Evolutionary conservation across 2,113 vertebrate species (phyloP).

Genomic region (Martes martes): DNA sequence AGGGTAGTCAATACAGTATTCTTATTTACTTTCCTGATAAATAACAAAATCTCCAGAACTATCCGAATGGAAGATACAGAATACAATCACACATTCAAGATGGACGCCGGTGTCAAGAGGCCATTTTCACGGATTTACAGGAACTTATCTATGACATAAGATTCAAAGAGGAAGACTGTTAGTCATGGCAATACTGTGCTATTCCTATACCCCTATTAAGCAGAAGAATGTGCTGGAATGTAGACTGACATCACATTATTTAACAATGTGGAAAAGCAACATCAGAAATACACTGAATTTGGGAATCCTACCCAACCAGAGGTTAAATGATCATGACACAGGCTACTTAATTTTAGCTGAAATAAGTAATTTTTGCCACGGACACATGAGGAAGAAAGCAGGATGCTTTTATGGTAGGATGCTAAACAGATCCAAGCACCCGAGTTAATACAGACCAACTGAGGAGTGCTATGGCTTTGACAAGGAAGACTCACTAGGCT

Average conservation of each 20-base stretch:
- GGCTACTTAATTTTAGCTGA: background rate
- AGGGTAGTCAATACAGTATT: background rate
- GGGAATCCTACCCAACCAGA: background rate
- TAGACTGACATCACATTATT: background rate
- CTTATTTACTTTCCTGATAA: background rate
- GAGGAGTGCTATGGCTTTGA: too few species aligned
- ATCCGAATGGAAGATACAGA: background rate
- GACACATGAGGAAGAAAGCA: background rate
- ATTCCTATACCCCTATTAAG: background rate
- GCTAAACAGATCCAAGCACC: background rate
- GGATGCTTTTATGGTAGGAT: background rate
- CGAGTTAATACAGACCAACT: background rate
- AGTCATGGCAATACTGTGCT: background rate
- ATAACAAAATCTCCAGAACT: background rate
- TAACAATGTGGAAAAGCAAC: background rate
- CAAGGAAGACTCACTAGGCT: background rate
- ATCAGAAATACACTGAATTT: background rate
- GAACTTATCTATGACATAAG: background rate
- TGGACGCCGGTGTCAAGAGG: background rate
- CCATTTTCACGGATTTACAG: background rate
- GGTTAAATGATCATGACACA: background rate
- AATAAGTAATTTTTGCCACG: background rate
- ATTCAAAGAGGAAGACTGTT: background rate
- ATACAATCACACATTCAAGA: background rate
- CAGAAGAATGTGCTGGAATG: background rate